Percentiles rank a stretch among this genome's conserved stretches.
Evolutionary conservation across 2,888 invertebrate genomes (phyloP).

Genomic region (Aethes cnicana): DNA sequence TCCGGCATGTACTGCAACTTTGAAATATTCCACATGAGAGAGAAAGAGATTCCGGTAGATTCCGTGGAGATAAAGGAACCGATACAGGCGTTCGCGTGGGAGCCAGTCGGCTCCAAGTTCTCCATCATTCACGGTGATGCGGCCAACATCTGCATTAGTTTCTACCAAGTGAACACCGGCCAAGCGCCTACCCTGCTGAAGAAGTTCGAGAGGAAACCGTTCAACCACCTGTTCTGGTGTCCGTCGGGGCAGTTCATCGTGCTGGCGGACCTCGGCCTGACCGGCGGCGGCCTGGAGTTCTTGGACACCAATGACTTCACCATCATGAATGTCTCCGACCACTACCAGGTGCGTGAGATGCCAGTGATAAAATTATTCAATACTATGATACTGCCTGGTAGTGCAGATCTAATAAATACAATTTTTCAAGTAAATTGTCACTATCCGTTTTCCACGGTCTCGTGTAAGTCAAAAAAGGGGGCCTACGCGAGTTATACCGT

Average conservation of each 20-base stretch:
- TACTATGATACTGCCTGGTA: too few relatives aligned
- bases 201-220: conserved; percentile 93
- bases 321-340: conserved; percentile 96
- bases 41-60: conserved; percentile 98
- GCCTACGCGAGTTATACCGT: too few relatives aligned
- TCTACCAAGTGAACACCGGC: conserved; percentile 93
- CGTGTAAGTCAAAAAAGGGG: too few relatives aligned
- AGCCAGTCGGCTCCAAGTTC: conserved; percentile 97
- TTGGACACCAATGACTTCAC: conserved; percentile 97
- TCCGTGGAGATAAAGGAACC: conserved; percentile 97
- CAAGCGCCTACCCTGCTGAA: conserved; percentile 94
- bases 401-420: too few relatives aligned
- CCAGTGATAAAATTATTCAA: conserved; percentile 25
- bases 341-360: conserved; percentile 88
- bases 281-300: conserved; percentile 95
- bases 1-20: conserved; percentile 99
- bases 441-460: too few relatives aligned
- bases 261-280: conserved; percentile 91
- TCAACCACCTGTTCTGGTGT: conserved; percentile 97
- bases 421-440: too few relatives aligned
- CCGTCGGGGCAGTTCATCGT: conserved; percentile 97
- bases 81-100: conserved; percentile 98
- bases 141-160: conserved; percentile 91
- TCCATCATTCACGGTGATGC: conserved; percentile 97
- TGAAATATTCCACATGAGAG: conserved; percentile 99